Evolutionary conservation across 2,113 vertebrate species (phyloP).

Genomic region (Crotalus tigris): DNA sequence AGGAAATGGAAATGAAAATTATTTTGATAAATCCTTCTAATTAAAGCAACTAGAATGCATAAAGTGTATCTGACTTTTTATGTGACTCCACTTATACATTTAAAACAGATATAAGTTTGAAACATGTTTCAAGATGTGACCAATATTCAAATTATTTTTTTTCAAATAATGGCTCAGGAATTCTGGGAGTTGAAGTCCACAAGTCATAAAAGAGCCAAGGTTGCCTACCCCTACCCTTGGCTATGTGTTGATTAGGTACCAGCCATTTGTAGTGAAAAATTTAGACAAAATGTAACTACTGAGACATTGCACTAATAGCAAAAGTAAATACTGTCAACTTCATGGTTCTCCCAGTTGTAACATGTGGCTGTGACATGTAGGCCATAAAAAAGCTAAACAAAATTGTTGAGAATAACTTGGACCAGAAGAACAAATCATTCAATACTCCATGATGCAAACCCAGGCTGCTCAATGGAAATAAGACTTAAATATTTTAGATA

Average conservation of each 20-base stretch:
- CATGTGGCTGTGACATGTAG: neutral
- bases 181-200: too few species aligned
- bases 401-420: neutral
- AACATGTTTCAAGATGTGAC: neutral
- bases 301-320: neutral
- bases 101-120: neutral
- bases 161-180: neutral
- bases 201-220: too few species aligned
- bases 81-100: neutral
- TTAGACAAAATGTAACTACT: neutral
- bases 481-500: neutral
- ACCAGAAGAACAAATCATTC: neutral
- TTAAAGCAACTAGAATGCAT: neutral
- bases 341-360: neutral
- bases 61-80: neutral
- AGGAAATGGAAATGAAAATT: neutral
- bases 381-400: neutral
- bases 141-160: neutral
- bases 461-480: neutral
- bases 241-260: neutral
- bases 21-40: neutral
- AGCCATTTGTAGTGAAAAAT: neutral
- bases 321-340: neutral
- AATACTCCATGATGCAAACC: neutral
- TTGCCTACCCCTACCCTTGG: neutral